Conservation (phyloP, 1,140 invertebrate genomes). For the Littorina saxatilis region DNA sequence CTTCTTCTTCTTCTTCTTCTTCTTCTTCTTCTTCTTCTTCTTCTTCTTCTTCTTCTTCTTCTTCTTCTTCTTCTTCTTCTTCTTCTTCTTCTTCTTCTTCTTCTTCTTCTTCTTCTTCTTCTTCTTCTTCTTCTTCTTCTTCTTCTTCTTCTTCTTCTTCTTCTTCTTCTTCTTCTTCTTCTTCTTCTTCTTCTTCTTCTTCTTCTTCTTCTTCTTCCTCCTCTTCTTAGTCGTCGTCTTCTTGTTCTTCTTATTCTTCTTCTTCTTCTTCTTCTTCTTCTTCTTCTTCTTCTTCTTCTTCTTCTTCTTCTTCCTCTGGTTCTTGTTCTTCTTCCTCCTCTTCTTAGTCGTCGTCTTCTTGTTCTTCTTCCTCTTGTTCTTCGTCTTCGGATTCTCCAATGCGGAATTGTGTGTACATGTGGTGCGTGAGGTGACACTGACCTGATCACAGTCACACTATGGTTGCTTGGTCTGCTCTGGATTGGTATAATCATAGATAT, state of each 20-base stretch:
- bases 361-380: background rate
- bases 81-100: background rate
- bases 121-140: background rate
- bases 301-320: background rate
- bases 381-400: background rate
- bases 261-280: background rate
- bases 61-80: background rate
- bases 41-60: background rate
- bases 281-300: slow-evolving; percentile 2
- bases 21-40: no score
- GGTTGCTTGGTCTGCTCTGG: no score
- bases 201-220: background rate
- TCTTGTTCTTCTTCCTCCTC: background rate
- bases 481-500: no score
- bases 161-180: slow-evolving; percentile 9
- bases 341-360: background rate
- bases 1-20: no score
- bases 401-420: no score
- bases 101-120: background rate
- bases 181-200: slow-evolving; percentile 7
- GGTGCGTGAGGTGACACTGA: no score
- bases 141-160: slow-evolving; percentile 18
- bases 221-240: no score
- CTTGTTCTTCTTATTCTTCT: background rate
- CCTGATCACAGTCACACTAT: no score